Evolutionary conservation across 2,888 invertebrate species (phyloP).

Genomic region (Hypsopygia costalis): DNA sequence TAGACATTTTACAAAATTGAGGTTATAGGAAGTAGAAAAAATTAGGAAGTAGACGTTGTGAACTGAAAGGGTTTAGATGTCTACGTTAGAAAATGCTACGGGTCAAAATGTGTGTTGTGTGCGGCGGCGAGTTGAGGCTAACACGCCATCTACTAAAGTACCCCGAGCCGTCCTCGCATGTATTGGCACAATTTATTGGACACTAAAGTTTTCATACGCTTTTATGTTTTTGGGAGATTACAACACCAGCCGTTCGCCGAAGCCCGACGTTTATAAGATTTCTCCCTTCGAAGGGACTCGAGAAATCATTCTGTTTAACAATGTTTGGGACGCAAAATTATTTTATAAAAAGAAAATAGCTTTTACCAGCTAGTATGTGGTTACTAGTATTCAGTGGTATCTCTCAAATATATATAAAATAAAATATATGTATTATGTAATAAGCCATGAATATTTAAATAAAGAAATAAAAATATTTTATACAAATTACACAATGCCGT

Average conservation of each 20-base stretch:
- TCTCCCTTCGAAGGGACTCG: slow-evolving; percentile 41
- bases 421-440: no score
- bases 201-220: slow-evolving; percentile 67
- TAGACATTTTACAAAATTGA: no score
- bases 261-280: slow-evolving; percentile 51
- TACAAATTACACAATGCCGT: no score
- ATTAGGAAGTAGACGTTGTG: no score
- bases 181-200: slow-evolving; percentile 66
- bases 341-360: slow-evolving; percentile 27
- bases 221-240: slow-evolving; percentile 66
- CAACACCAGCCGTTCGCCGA: slow-evolving; percentile 47
- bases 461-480: no score
- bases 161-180: slow-evolving; percentile 37
- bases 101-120: slow-evolving; percentile 16
- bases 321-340: slow-evolving; percentile 39
- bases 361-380: no score
- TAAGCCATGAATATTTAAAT: no score
- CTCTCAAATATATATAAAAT: no score
- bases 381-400: no score
- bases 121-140: slow-evolving; percentile 20
- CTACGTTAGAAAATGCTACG: slow-evolving; percentile 17
- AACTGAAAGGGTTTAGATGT: no score
- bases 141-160: slow-evolving; percentile 37
- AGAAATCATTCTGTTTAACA: slow-evolving; percentile 43
- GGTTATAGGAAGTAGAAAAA: no score